phyloP scores from a whole-genome alignment of 2,113 vertebrate species.

The Xyliphius kryptos region DNA sequence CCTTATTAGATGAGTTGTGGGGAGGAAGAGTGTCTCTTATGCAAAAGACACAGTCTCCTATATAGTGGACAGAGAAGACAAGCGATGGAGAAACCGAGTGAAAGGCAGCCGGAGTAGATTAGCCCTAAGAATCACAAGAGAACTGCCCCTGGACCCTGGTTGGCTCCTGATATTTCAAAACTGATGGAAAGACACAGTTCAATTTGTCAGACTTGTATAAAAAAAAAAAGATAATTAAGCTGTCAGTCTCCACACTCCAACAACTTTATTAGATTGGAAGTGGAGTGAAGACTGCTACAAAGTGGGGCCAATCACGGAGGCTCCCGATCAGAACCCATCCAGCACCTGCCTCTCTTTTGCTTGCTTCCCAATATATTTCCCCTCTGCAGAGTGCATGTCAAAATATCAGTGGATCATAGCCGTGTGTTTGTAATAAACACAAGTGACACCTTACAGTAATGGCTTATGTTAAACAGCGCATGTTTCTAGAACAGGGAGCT shows the following conservation, averaged over 20 bases:
- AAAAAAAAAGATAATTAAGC: conserved; percentile 99
- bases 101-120: conserved; percentile 81
- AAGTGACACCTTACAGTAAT: conserved; percentile 43
- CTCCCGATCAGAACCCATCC: conserved; percentile 30
- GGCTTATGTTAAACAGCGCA: conserved; percentile 41
- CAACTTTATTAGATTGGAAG: conserved; percentile 93
- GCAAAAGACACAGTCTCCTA: too few relatives aligned
- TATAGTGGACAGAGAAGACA: too few relatives aligned
- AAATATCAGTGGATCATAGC: conserved; percentile 60
- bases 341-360: conserved; percentile 19
- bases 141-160: conserved; percentile 73
- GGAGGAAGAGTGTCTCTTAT: too few relatives aligned
- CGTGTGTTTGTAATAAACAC: conserved; percentile 41
- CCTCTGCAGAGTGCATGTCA: conserved; percentile 66
- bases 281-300: conserved; percentile 68
- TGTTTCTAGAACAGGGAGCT: conserved; percentile 40
- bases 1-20: too few relatives aligned
- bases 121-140: conserved; percentile 74
- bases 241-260: conserved; percentile 92
- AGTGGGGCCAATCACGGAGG: conserved; percentile 37
- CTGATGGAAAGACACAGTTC: conserved; percentile 96
- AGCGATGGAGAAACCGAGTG: too few relatives aligned
- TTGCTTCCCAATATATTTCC: too few relatives aligned
- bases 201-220: conserved; percentile 99
- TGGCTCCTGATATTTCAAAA: conserved; percentile 79